Conservation (phyloP, 2,797 vertebrate species). For the Notolepis coatsorum region DNA sequence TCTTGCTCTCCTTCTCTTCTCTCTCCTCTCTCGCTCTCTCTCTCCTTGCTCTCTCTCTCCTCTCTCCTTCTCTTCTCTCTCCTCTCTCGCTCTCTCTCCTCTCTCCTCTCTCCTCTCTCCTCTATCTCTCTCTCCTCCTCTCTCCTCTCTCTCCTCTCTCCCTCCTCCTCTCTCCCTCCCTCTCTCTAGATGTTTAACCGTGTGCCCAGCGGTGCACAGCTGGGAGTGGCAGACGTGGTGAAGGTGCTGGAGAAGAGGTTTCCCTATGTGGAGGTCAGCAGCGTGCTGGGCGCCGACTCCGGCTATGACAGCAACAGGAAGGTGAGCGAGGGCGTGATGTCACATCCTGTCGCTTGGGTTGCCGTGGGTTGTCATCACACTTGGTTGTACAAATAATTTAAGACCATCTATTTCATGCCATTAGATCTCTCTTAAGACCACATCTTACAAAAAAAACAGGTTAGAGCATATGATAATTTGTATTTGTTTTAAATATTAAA, state of each 20-base stretch:
- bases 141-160: neutral
- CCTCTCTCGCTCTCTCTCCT: neutral
- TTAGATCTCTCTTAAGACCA: too few relatives aligned
- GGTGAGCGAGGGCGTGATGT: slow-evolving; percentile 77
- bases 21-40: too few relatives aligned
- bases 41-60: neutral
- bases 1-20: too few relatives aligned
- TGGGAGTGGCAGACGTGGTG: slow-evolving; percentile 91
- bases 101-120: too few relatives aligned
- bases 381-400: too few relatives aligned
- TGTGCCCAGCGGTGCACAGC: slow-evolving; percentile 83
- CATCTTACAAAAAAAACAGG: too few relatives aligned
- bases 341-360: too few relatives aligned
- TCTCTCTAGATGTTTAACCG: slow-evolving; percentile 89
- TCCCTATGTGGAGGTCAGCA: slow-evolving; percentile 92
- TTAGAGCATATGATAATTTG: too few relatives aligned
- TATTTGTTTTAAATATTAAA: too few relatives aligned
- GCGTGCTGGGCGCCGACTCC: slow-evolving; percentile 91
- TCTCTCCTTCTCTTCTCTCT: neutral
- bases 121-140: neutral
- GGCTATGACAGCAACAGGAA: slow-evolving; percentile 93
- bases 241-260: slow-evolving; percentile 93
- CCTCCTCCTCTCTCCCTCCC: neutral
- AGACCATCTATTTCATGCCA: too few relatives aligned
- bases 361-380: too few relatives aligned